Conservation (phyloP, 2,888 invertebrate species). For the Linyphia triangularis region DNA sequence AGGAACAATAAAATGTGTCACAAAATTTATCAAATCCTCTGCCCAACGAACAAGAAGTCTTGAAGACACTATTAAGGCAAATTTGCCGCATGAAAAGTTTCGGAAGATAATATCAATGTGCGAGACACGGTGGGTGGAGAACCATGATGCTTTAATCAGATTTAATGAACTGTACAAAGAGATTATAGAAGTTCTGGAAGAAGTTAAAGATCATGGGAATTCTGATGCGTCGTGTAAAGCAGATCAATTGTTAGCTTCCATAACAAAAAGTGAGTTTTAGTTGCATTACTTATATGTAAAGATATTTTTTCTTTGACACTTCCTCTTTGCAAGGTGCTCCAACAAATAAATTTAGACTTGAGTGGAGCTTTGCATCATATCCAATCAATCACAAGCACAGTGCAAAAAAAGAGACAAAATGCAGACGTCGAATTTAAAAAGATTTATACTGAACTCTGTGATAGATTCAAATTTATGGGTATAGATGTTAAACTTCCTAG, state of each 20-base stretch:
- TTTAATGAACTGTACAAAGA: neutral
- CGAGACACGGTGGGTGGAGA: neutral
- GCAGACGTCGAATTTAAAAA: neutral
- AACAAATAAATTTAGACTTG: neutral
- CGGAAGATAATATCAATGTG: neutral
- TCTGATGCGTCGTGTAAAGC: neutral
- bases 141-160: neutral
- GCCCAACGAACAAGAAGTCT: neutral
- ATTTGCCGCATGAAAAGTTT: neutral
- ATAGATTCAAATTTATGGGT: neutral
- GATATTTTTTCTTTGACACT: neutral
- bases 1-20: neutral
- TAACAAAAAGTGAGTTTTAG: neutral
- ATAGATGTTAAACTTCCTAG: neutral
- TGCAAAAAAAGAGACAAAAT: neutral
- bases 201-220: neutral
- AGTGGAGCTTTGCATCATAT: neutral
- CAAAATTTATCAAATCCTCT: neutral
- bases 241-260: neutral
- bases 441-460: neutral
- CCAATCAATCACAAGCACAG: neutral
- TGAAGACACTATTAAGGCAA: neutral
- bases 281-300: neutral
- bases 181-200: neutral
- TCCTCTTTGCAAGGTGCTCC: neutral